Base-by-base conservation (phyloP, 1,140 invertebrate genomes). In the Drosophila gunungcola region DNA sequence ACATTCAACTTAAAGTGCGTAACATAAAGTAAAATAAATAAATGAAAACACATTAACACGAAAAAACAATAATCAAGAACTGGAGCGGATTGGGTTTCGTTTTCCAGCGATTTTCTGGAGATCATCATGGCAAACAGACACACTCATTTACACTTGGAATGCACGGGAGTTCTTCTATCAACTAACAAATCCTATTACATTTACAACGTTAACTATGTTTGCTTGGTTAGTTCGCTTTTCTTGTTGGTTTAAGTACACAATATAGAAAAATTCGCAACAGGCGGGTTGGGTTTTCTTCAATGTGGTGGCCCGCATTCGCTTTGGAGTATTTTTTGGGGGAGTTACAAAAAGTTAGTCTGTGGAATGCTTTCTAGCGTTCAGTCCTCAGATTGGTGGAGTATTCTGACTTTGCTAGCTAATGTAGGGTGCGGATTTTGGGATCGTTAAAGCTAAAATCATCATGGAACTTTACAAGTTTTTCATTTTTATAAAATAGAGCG, bases 21-120 rank as follows among this genome's bases (percentile, higher is more conserved):
- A 84, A 67, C 57, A 73, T 84, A 72, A 76, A 68, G 64, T 61
- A 74, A 81, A 85, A 84, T 80, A 80, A 84, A 85, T 85, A 85
- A 85, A 86, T 65, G 67, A 80, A 86, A 78, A 84, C 69, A 86
- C 62, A 58, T 85, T 85, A 84, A 84, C 81, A 84, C 61, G 41
- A 85, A 58, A 72, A 65, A 69, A 57, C 36, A 68, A 65, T 11
- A 65, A 48, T 53, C 25, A 45, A 57, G 36, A 70, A 70, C 64
- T 70, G 67, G 67, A 70, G 58, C 74, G 69, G 55, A 65, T 82
- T 69, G 13, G 38, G 67, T 63, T 41, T 32, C 10, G 42, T 36
- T 42, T 53, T 61, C 60, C 63, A 43, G 41, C 38, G 38, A 12
- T 39, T 58, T 49, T 13, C 36, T 52, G 57, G 79, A 82, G 79